These are phyloP conservation scores for Hirtodrosophila confusa DNA, from an alignment of 2,888 invertebrate genomes.

Conservation along the genomic window DNA sequence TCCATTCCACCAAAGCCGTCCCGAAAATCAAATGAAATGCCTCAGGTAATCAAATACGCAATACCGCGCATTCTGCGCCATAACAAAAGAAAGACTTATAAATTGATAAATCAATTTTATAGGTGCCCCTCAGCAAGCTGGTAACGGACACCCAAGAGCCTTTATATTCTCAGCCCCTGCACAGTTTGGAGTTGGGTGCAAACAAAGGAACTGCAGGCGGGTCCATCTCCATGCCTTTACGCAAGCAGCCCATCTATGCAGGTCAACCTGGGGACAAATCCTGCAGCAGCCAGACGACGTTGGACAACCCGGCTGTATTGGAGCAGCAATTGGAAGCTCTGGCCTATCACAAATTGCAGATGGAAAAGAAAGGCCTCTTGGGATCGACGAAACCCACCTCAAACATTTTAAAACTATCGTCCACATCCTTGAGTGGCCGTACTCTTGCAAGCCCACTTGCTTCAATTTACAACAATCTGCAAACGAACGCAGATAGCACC, in stretches of 20 bases:
- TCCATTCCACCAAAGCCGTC: constrained; percentile 92
- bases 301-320: constrained; percentile 83
- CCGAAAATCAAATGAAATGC: constrained; percentile 85
- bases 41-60: constrained; percentile 82
- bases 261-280: constrained; percentile 44
- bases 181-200: constrained; percentile 80
- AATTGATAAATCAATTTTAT: constrained; percentile 12
- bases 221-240: constrained; percentile 41
- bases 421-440: constrained; percentile 55
- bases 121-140: constrained; percentile 91
- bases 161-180: constrained; percentile 89
- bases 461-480: constrained; percentile 38
- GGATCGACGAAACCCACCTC: constrained; percentile 28
- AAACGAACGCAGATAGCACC: neutral
- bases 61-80: no score
- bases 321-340: constrained; percentile 83
- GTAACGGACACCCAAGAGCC: constrained; percentile 89
- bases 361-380: constrained; percentile 80
- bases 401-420: constrained; percentile 65
- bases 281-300: constrained; percentile 72
- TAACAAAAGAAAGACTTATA: no score
- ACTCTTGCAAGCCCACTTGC: constrained; percentile 2
- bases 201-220: constrained; percentile 11
- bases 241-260: constrained; percentile 62
- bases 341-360: constrained; percentile 84